Percentiles rank a stretch among this genome's conserved stretches.
Evolutionary conservation across 2,797 vertebrate genomes (phyloP).

Genomic region (Arctocebus calabarensis): DNA sequence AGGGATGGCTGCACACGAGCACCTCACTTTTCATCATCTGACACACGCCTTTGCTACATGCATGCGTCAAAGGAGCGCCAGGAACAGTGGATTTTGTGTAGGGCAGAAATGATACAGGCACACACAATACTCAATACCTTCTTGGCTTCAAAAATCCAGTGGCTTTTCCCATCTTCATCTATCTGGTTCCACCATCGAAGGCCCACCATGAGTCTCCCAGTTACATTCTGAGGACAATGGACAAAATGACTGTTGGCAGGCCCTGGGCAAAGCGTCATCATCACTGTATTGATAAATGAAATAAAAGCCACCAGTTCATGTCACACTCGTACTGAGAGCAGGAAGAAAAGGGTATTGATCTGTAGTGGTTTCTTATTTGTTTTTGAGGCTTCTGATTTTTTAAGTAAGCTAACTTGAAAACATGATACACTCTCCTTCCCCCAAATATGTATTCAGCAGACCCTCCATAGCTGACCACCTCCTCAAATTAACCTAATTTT

Average conservation of each 20-base stretch:
- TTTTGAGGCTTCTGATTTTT: neutral
- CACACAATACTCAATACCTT: slow-evolving; percentile 83
- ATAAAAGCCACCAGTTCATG: neutral
- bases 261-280: rapidly evolving
- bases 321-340: neutral
- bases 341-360: neutral
- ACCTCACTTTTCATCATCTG: too few species aligned
- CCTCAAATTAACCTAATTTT: too few species aligned
- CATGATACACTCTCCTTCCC: neutral
- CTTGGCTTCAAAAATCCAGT: slow-evolving; percentile 94
- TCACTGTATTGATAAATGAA: neutral
- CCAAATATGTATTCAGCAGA: too few species aligned
- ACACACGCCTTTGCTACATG: rapidly evolving
- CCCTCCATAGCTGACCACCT: too few species aligned
- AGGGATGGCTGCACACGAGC: rapidly evolving
- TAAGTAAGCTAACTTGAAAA: neutral
- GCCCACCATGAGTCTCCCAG: slow-evolving; percentile 92
- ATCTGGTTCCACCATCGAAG: slow-evolving; percentile 96
- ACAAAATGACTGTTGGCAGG: neutral
- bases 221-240: slow-evolving; percentile 89
- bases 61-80: rapidly evolving
- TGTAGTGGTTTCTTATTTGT: neutral
- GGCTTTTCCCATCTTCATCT: slow-evolving; percentile 93
- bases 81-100: rapidly evolving
- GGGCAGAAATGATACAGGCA: neutral